Evolutionary conservation across 2,888 invertebrate genomes (phyloP), one percentile per base, ranked within the genome.

Genomic region (Ariolimax columbianus): DNA sequence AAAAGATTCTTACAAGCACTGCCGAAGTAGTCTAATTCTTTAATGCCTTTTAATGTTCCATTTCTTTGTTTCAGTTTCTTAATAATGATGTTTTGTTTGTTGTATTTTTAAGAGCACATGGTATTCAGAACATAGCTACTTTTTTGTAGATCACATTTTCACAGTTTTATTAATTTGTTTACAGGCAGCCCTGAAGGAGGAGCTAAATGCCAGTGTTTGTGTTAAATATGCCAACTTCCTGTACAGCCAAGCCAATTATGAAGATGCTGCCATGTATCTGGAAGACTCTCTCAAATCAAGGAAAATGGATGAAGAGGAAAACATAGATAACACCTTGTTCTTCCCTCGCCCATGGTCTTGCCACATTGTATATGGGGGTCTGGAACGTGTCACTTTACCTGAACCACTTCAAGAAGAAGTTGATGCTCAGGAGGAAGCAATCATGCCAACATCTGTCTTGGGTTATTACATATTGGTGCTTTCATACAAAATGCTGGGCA

Each of bases 151-250:
- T n/a, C n/a, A n/a, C n/a, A n/a, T n/a, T n/a, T n/a, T n/a, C n/a
- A n/a, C n/a, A n/a, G 17, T 77, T 77, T 75, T 30, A 43, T n/a
- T 72, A 26, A 23, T 72, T 36, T 51, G 3, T 51, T 78, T 70
- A 0, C 90, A 93, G 87, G 91, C 93, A 81, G 93, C 93, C 19
- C 82, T 93, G 30, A 88, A 89, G 51, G 88, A 93, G 47, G 91
- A 92, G 43, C 88, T 89, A 68, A 91, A 91, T 66, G 88, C 91
- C 9, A 90, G 91, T 70, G 91, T 93, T 0, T 91, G 90, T 88
- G 91, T 93, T 23, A 92, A 93, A 82, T 93, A 93, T 88, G 93
- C 93, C 43, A 93, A 92, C 88, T 93, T 92, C 85, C 88, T 93
- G 55, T 93, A 91, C 88, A 92, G 92, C 79, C 94, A 93, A 85